Evolutionary conservation across 1,140 invertebrate species (phyloP), one percentile per base, ranked within the genome.

Genomic region (Diuraphis noxia): DNA sequence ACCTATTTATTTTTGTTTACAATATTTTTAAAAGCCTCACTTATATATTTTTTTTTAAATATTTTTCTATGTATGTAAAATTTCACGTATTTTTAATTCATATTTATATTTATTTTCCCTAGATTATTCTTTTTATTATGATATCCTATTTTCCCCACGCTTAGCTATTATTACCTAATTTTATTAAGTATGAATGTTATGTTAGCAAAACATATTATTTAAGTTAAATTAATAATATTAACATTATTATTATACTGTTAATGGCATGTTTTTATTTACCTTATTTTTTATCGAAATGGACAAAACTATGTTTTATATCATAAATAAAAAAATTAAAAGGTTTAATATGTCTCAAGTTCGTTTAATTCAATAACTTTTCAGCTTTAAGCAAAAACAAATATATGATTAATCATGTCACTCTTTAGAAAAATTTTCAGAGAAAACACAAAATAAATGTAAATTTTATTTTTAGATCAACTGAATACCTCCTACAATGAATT

Each of bases 91-190:
- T 88, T 40, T 87, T 87, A 56, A 87, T 56, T 86, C 36, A 56
- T 87, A 38, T 56, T 56, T 21, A 87, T 87, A 41, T 30, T 63
- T 56, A 88, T 63, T 88, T 63, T 10, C 25, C 38, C 36, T 88
- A 63, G 4, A 88, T 88, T 88, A 88, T 56, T 87, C 21, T 87
- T 87, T 87, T 46, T 34, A 49, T 86, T 88, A 40, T 40, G 41
- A 63, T 88, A 88, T 88, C 86, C 52, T 88, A 63, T 63, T 49
- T 25, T n/a, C 82, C 46, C 38, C 86, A 88, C 36, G 86, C 86
- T 88, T 88, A 40, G 86, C 86, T 88, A 88, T 63, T 88, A 88
- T 56, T 88, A 56, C 34, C 34, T 88, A 88, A 63, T 56, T 88
- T 63, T 63, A 88, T 25, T 40, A 88, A 63, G 40, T 88, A 56